Evolutionary conservation across 2,888 invertebrate genomes (phyloP).

Genomic region (Itoplectis maculator): DNA sequence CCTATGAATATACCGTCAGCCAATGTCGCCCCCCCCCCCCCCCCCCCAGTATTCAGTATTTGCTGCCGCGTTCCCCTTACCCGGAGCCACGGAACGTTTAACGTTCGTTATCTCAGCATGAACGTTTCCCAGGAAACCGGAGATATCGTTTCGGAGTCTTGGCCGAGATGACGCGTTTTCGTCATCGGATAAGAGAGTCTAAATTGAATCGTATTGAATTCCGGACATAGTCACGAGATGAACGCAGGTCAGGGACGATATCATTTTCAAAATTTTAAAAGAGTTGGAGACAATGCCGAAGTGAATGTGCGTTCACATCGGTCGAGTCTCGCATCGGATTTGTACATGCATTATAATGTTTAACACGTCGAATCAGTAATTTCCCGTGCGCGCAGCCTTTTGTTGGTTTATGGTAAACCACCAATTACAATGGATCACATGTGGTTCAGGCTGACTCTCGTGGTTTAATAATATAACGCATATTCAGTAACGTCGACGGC

Average conservation of each 20-base stretch:
- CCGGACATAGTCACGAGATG: not conserved
- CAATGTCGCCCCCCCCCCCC: too few species aligned
- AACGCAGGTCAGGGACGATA: not conserved
- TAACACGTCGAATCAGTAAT: slow-evolving; percentile 27
- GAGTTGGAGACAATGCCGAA: too few species aligned
- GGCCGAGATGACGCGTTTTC: not conserved
- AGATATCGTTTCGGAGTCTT: not conserved
- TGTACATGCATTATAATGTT: slow-evolving; percentile 10
- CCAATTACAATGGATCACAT: slow-evolving; percentile 11
- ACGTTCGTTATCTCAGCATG: not conserved
- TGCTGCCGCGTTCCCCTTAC: slow-evolving; percentile 14
- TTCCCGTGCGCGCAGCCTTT: not conserved
- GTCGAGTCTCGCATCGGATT: slow-evolving; percentile 11
- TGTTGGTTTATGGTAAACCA: slow-evolving; percentile 14
- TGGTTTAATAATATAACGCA: slow-evolving; percentile 9
- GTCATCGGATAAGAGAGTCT: slow-evolving; percentile 4
- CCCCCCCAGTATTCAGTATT: not conserved
- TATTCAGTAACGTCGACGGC: slow-evolving; percentile 5
- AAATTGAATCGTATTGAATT: not conserved
- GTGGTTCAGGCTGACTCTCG: not conserved
- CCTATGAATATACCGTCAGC: slow-evolving; percentile 39
- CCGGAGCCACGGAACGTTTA: not conserved
- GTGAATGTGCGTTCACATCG: not conserved
- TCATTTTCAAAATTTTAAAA: not conserved
- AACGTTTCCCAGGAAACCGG: not conserved